Conservation (phyloP, 1,140 invertebrate genomes). For the Batillaria attramentaria region DNA sequence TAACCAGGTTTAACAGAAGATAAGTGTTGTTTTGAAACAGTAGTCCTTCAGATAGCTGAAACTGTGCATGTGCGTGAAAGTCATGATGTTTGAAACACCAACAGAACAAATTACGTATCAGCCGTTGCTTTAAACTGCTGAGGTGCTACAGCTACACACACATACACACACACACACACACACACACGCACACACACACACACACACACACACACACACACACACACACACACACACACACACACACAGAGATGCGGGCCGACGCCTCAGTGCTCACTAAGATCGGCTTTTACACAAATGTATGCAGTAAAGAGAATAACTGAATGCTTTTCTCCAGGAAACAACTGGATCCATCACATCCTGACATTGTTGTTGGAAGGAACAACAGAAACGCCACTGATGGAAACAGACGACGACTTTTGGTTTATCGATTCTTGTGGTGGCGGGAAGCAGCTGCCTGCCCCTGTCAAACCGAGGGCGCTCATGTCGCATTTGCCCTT, state of each 20-base stretch:
- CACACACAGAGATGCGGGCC: no score
- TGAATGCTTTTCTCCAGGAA: slow-evolving; percentile 2
- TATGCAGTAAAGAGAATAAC: no score
- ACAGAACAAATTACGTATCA: no score
- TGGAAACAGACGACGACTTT: slow-evolving; percentile 20
- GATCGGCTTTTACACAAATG: no score
- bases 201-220: neutral
- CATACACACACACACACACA: slow-evolving; percentile 10
- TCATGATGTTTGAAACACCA: no score
- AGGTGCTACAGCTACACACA: no score
- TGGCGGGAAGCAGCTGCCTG: neutral
- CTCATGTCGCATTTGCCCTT: slow-evolving; percentile 41
- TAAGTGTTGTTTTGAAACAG: no score
- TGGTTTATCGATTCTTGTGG: neutral
- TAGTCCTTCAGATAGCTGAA: no score
- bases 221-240: slow-evolving; percentile 4
- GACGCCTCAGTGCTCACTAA: no score
- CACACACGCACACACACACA: neutral
- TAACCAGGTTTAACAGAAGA: no score
- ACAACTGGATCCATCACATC: slow-evolving; percentile 36
- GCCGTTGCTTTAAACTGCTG: no score
- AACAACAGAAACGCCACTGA: slow-evolving; percentile 19
- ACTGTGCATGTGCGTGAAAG: no score
- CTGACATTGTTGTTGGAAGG: slow-evolving; percentile 28
- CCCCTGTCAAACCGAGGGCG: slow-evolving; percentile 35